A percentile compares a stretch with the other conserved stretches of the same genome.
Evolutionary conservation across 2,797 vertebrate genomes (phyloP).

Genomic region (Cynopterus sphinx): DNA sequence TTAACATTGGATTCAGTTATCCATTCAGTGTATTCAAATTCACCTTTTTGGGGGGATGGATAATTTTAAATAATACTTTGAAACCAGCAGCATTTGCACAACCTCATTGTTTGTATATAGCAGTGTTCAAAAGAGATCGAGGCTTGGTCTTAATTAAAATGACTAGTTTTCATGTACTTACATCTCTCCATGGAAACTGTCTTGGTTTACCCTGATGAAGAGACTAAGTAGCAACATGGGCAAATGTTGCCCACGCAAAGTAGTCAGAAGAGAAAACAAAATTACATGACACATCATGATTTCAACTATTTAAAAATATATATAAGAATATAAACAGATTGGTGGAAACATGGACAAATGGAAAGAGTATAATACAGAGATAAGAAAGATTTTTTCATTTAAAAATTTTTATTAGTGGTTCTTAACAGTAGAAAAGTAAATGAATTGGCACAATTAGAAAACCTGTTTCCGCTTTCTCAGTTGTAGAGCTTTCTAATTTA

Average conservation of each 20-base stretch:
- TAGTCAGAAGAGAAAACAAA: neutral
- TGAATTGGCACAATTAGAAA: neutral
- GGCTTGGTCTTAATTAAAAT: neutral
- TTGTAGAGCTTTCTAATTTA: neutral
- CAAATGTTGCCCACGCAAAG: neutral
- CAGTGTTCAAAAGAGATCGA: neutral
- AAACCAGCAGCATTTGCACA: neutral
- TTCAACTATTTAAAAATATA: constrained; percentile 12
- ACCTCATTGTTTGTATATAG: neutral
- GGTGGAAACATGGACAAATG: neutral
- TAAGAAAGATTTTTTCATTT: neutral
- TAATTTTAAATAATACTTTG: neutral
- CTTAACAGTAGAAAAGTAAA: neutral
- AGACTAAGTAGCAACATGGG: neutral
- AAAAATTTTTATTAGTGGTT: neutral
- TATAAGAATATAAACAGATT: neutral
- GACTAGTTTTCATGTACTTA: neutral
- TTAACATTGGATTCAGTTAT: neutral
- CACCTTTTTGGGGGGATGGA: neutral
- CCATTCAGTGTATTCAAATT: neutral
- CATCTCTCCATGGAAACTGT: neutral
- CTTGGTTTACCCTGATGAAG: neutral
- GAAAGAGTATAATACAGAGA: neutral
- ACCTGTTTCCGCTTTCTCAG: neutral
- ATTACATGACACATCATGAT: neutral